These are phyloP conservation scores for Lepidurus packardi DNA, from an alignment of 1,140 invertebrate species.

Conservation along the genomic window DNA sequence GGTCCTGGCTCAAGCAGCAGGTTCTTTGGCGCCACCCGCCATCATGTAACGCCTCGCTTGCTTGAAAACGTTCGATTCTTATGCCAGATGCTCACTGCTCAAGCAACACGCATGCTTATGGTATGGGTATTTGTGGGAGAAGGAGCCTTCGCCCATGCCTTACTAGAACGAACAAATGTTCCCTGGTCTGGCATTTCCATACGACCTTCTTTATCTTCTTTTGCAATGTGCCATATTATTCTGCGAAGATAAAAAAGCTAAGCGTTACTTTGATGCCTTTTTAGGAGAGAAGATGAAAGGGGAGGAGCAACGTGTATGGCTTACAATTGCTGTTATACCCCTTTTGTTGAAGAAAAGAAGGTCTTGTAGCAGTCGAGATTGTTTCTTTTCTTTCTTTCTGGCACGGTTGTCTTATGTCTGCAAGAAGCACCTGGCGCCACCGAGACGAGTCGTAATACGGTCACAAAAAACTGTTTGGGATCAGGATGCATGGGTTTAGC, in stretches of 20 bases:
- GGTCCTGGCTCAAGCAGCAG: slow-evolving; percentile 7
- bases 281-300: neutral
- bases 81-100: neutral
- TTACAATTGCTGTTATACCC: slow-evolving; percentile 10
- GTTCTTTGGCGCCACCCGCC: slow-evolving; percentile 5
- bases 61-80: neutral
- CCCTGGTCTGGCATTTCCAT: neutral
- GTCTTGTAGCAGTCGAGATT: neutral
- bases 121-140: neutral
- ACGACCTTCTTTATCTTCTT: slow-evolving; percentile 15
- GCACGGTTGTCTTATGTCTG: slow-evolving; percentile 13
- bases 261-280: neutral
- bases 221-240: slow-evolving; percentile 2
- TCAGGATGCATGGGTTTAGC: slow-evolving; percentile 21
- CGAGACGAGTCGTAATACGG: slow-evolving; percentile 17
- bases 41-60: slow-evolving; percentile 7
- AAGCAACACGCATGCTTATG: neutral
- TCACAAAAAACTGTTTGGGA: slow-evolving; percentile 15
- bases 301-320: neutral
- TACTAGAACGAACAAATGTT: slow-evolving; percentile 1
- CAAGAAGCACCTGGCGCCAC: slow-evolving; percentile 17
- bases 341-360: slow-evolving; percentile 16
- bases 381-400: slow-evolving; percentile 11
- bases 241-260: neutral
- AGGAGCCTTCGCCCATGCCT: neutral